Base-by-base conservation (phyloP, 2,797 vertebrate species). In the Enteromius mattozi region DNA sequence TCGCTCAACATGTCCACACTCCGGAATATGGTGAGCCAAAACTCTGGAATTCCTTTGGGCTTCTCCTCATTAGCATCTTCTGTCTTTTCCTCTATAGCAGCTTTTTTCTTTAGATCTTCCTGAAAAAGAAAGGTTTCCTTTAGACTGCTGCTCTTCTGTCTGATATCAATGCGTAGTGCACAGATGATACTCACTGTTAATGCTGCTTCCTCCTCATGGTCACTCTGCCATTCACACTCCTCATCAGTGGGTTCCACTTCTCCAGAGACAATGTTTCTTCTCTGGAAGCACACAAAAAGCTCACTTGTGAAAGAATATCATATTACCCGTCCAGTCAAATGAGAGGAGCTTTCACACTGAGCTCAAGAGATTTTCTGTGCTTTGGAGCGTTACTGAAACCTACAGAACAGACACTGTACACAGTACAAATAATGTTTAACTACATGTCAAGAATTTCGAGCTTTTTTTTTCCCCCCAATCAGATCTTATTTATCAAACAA, bases 21-120 rank as follows among this genome's bases (percentile, higher is more conserved):
- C 91, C 96, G 97, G 91, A 99, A 99, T 91, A 99, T 97, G 70
- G 97, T 98, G 77, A 99, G 97, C 98, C 98, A 99, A 92, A 99
- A 99, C 87, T 98, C 98, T 0, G 98, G 98, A 86, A 99, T 97
- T 90, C 98, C 98, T 93, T 95, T 98, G 70, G 96, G 94, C 76
- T 95, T 95, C 84, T 95, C 93, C 88, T 96, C 96, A 83, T 96
- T 95, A 1, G 89, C 86, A 4, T 74, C 83, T 42, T 84, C 88
- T 59, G 35, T 68, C 88, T 96, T 97, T 86, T 99, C 97, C 40
- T 97, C 95, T 92, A 98, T 93, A 78, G 96, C 94, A 79, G 96
- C 95, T 91, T 96, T 98, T 89, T 95, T 97, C 93, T 97, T 98
- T 82, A 99, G 85, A 76, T 98, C 96, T 91, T 96, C 97, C 98